Evolutionary conservation across 2,888 invertebrate genomes (phyloP).

Genomic region (Drosophila leonis): DNA sequence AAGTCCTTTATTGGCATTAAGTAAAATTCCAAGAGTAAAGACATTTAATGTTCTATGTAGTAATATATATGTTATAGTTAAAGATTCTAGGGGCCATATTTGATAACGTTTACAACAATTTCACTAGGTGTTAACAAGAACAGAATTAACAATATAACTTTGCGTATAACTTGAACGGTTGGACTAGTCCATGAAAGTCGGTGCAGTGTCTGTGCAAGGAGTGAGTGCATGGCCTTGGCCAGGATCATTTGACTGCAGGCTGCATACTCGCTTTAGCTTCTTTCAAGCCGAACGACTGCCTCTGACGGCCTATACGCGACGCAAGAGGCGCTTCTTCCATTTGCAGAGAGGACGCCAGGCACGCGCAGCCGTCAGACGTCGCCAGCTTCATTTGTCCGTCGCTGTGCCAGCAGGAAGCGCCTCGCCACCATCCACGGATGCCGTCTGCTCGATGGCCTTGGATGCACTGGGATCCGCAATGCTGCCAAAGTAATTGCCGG

Average conservation of each 20-base stretch:
- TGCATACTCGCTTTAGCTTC: slow-evolving; percentile 32
- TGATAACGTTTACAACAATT: slow-evolving; percentile 61
- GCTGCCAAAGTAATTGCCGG: slow-evolving; percentile 82
- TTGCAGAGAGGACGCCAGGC: slow-evolving; percentile 44
- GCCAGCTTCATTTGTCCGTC: slow-evolving; percentile 73
- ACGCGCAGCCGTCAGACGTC: slow-evolving; percentile 77
- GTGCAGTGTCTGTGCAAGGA: slow-evolving; percentile 33
- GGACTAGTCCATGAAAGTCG: slow-evolving; percentile 24
- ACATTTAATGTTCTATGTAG: slow-evolving; percentile 25
- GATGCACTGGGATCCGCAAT: slow-evolving; percentile 68
- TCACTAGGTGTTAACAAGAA: slow-evolving; percentile 68
- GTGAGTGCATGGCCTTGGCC: slow-evolving; percentile 28
- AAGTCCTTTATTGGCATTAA: slow-evolving; percentile 74
- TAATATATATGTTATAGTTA: slow-evolving; percentile 40
- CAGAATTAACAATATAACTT: slow-evolving; percentile 51
- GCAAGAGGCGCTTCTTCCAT: slow-evolving; percentile 37
- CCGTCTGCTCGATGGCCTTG: slow-evolving; percentile 65
- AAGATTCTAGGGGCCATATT: slow-evolving; percentile 68
- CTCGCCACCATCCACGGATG: slow-evolving; percentile 58
- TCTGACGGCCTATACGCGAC: slow-evolving; percentile 72
- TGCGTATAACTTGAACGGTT: slow-evolving; percentile 13
- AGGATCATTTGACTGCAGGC: not conserved
- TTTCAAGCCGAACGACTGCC: slow-evolving; percentile 58
- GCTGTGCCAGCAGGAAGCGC: slow-evolving; percentile 70
- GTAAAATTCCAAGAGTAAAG: slow-evolving; percentile 48